Conservation (phyloP, 2,113 vertebrate genomes). For the Physeter macrocephalus region DNA sequence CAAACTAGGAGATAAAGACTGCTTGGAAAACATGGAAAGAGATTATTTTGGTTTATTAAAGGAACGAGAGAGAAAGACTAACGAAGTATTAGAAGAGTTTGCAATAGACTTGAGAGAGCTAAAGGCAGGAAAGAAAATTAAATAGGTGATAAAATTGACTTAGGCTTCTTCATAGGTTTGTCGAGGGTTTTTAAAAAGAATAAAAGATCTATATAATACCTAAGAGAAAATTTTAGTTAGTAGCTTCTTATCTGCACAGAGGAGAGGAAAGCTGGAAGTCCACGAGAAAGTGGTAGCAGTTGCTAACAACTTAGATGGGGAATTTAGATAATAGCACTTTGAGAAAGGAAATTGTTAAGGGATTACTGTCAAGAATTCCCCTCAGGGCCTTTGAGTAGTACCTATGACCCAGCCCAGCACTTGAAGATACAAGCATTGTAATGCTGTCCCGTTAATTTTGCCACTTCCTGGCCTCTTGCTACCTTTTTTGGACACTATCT, state of each 20-base stretch:
- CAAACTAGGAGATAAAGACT: neutral
- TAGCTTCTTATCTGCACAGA: neutral
- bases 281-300: neutral
- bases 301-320: neutral
- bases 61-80: neutral
- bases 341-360: neutral
- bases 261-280: neutral
- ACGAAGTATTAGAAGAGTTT: neutral
- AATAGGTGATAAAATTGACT: neutral
- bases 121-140: neutral
- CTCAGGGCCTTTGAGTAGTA: neutral
- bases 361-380: neutral
- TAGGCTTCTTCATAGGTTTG: neutral
- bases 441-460: neutral
- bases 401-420: neutral
- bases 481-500: neutral
- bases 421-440: neutral
- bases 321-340: neutral
- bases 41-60: slow-evolving; percentile 14
- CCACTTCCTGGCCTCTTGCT: neutral
- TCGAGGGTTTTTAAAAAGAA: neutral
- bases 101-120: neutral
- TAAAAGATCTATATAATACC: neutral
- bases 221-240: neutral
- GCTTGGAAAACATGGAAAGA: neutral